Conservation (phyloP, 2,888 invertebrate genomes). For the Euplagia quadripunctaria region DNA sequence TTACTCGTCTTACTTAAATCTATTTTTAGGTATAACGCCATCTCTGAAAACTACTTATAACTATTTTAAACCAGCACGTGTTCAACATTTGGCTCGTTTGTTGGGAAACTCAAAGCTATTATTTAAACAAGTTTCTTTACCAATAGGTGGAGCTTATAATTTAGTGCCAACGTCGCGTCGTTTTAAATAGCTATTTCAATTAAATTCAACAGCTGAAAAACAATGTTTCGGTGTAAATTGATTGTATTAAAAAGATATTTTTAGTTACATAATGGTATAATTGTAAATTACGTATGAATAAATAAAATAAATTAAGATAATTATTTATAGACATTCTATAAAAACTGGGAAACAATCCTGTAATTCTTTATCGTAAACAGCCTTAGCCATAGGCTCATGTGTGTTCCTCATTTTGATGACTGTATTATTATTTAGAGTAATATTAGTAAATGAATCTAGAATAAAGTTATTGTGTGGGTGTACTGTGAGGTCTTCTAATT, state of each 20-base stretch:
- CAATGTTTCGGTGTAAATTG: not conserved
- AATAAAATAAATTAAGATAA: slow-evolving; percentile 35
- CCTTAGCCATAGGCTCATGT: slow-evolving; percentile 71
- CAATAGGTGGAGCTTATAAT: not conserved
- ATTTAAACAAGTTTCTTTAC: not conserved
- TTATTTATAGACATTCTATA: slow-evolving; percentile 78
- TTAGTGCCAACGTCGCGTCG: no score
- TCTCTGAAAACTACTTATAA: not conserved
- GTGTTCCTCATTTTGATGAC: slow-evolving; percentile 74
- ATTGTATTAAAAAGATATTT: slow-evolving; percentile 1
- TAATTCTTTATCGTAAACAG: slow-evolving; percentile 62
- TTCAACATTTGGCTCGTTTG: not conserved
- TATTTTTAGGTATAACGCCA: not conserved
- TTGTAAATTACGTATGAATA: slow-evolving; percentile 25
- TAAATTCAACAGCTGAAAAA: not conserved
- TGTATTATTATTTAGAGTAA: slow-evolving; percentile 76
- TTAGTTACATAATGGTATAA: not conserved
- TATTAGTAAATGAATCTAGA: slow-evolving; percentile 72
- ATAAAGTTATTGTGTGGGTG: slow-evolving; percentile 68
- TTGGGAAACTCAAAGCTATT: not conserved
- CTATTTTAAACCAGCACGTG: not conserved
- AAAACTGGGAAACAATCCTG: slow-evolving; percentile 79
- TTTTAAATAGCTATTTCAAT: not conserved
- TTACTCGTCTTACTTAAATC: not conserved
- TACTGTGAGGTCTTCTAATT: slow-evolving; percentile 53